A percentile compares a stretch with the other conserved stretches of the same genome.
These are phyloP conservation scores for Bellardia bayeri DNA, from an alignment of 2,888 invertebrate species.

Conservation along the genomic window DNA sequence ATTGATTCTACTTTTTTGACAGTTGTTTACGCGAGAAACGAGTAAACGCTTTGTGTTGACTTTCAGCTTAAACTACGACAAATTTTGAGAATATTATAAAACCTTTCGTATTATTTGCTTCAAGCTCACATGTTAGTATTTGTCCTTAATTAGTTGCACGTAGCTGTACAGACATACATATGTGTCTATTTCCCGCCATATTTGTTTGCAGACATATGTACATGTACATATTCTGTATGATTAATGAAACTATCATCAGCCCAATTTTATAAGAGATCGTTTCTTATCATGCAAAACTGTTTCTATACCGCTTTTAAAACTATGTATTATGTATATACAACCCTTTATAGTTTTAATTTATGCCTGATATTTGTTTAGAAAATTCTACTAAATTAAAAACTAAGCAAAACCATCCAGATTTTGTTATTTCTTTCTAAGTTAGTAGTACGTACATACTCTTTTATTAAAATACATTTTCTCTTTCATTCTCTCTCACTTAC, in stretches of 20 bases:
- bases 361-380: neutral
- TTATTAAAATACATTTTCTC: neutral
- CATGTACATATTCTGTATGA: too few species aligned
- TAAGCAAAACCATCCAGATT: neutral
- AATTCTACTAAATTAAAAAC: neutral
- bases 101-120: too few species aligned
- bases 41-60: too few species aligned
- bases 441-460: neutral
- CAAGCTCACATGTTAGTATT: too few species aligned
- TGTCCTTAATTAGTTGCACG: too few species aligned
- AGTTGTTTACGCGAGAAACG: too few species aligned
- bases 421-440: slow-evolving; percentile 3
- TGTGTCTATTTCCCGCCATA: neutral
- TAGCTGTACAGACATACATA: too few species aligned
- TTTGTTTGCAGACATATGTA: too few species aligned
- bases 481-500: slow-evolving; percentile 24
- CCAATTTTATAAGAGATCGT: neutral
- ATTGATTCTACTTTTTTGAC: neutral
- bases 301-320: neutral
- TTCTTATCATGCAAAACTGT: neutral
- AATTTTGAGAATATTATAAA: too few species aligned
- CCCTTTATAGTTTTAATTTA: neutral
- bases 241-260: neutral
- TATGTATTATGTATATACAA: neutral
- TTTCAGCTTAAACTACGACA: too few species aligned